Evolutionary conservation across 2,888 invertebrate species (phyloP).

Genomic region (Stenolophus ochropezus): DNA sequence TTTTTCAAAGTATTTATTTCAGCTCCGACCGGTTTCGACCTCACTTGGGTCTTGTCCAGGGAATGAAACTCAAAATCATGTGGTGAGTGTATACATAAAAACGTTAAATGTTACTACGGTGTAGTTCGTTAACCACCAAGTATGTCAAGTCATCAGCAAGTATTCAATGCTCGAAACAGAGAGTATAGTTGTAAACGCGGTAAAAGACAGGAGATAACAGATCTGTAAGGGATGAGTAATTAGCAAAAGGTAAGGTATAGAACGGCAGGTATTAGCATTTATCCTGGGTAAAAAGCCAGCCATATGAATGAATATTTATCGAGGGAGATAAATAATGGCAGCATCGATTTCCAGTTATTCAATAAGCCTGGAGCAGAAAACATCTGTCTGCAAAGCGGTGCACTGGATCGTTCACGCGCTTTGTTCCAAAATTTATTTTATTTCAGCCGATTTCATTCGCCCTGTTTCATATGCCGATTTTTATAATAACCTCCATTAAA

Average conservation of each 20-base stretch:
- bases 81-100: too few relatives aligned
- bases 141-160: too few relatives aligned
- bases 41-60: too few relatives aligned
- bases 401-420: conserved; percentile 6
- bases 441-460: conserved; percentile 41
- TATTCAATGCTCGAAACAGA: too few relatives aligned
- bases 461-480: conserved; percentile 5
- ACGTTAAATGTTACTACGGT: too few relatives aligned
- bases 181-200: not conserved
- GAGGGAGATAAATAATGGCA: conserved; percentile 45
- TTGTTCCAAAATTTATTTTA: conserved; percentile 49
- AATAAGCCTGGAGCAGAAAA: conserved; percentile 49
- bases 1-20: too few relatives aligned
- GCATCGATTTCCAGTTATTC: conserved; percentile 50
- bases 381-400: conserved; percentile 54
- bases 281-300: conserved; percentile 26
- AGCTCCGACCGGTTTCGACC: too few relatives aligned
- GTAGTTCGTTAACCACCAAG: too few relatives aligned
- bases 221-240: too few relatives aligned
- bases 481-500: not conserved
- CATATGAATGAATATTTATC: conserved; percentile 54
- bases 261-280: conserved; percentile 52
- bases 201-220: too few relatives aligned
- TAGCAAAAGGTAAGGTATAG: conserved; percentile 5
- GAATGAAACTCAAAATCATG: too few relatives aligned